Base-by-base conservation (phyloP, 1,140 invertebrate species). In the Drosophila sp. region DNA sequence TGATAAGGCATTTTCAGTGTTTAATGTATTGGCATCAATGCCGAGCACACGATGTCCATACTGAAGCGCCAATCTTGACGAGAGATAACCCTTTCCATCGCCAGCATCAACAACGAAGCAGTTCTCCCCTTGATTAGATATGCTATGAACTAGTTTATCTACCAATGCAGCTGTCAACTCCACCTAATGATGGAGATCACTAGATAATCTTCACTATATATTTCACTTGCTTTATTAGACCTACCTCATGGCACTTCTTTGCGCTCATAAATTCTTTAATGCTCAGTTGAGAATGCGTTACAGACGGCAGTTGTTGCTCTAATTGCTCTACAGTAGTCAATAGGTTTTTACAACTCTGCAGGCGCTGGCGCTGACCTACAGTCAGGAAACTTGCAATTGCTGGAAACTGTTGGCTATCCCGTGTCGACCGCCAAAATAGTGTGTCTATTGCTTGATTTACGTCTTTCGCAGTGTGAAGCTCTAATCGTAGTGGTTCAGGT, bases 181-280 rank as follows among this genome's bases (percentile, higher is more conserved):
- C 0, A 94, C 93, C 93, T 94, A 46, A 5, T n/a, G 21, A 25
- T 18, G 34, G 3, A 43, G 7, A 50, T 7, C 16, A 32, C 29
- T n/a, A 76, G 6, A 41, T 7, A 29, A 0, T 29, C 36, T 36
- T 36, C 5, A 0, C 2, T 43, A 13, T 5, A 3, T 9, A n/a
- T n/a, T 11, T 25, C 1, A 8, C 16, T 36, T 2, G 11, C 4
- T n/a, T 8, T 3, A 9, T 25, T 4, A 8, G 21, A 61, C 50
- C 8, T 91, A 97, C 96, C 93, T 98, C 97, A 91, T 97, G 96
- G 57, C 93, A 94, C 82, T 98, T 98, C 90, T 98, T 98, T 21
- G 93, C 90, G 8, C 93, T 95, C 96, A 96, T 97, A 87, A 96
- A 96, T 72, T 94, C 93, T 9, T 93, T 92, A 2, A 94, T 92